Base-by-base conservation (phyloP, 1,140 invertebrate species). In the Mylabris phalerata region DNA sequence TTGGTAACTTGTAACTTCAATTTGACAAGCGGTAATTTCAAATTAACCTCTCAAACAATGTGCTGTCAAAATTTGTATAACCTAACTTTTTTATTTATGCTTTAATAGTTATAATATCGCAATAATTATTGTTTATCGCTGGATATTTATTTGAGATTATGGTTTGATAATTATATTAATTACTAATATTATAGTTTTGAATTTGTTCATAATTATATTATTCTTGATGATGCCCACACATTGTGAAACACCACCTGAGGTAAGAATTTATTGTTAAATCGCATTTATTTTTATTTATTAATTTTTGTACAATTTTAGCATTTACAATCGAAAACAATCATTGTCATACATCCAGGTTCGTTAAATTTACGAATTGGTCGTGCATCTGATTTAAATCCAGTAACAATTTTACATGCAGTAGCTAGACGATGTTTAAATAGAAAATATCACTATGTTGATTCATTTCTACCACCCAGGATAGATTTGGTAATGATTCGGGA, bases 331-430 rank as follows among this genome's bases (percentile, higher is more conserved):
- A 86, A 89, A 65, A 86, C 85, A 27, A 87, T 93, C 32, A 88
- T 98, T 43, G 86, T 97, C n/a, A 93, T 98, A 47, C 93, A 98
- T 73, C 93, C 94, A 50, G 95, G 95, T 6, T 97, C 94, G 0
- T 81, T 89, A 47, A 87, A 93, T 71, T 78, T 98, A 10, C 77
- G 92, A 48, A 92, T 98, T 68, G 93, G 93, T 2, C 75, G 90
- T 70, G 93, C 93, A 5, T 92, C 90, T 0, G 93, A 97, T 75
- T 75, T 92, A 2, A 86, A 90, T 72, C 94, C 94, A 32, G 78
- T 88, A 42, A 89, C 85, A 9, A 78, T 95, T 44, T 78, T 95
- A 9, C 92, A 98, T 77, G 93, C 90, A 27, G 85, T 98, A 49
- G 93, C 92, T 1, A 82, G 88, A 57, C 84, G 79, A 61, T 73